Conservation (phyloP, 2,888 invertebrate species). For the Oscheius onirici region DNA sequence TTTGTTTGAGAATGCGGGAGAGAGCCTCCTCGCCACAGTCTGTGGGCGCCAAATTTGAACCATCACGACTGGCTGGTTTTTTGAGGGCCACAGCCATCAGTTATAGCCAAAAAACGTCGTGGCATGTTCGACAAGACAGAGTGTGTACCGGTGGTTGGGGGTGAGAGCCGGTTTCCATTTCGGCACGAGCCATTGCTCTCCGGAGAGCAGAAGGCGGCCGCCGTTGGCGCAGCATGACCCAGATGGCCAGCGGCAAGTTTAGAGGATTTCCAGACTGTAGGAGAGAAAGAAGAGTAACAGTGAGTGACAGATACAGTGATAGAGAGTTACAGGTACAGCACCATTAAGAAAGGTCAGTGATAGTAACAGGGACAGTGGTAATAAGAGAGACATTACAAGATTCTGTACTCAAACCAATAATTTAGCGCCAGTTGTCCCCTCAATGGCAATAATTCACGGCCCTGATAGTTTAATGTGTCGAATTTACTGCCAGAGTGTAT, state of each 20-base stretch:
- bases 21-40: too few species aligned
- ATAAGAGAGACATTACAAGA: too few species aligned
- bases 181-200: conserved; percentile 15
- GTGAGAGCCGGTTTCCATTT: background rate
- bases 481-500: conserved; percentile 3
- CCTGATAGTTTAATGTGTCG: too few species aligned
- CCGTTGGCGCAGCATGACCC: conserved; percentile 11
- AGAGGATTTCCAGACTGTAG: background rate
- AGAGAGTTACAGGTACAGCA: background rate
- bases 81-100: conserved; percentile 9
- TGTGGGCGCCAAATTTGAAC: conserved; percentile 29
- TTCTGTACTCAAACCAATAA: too few species aligned
- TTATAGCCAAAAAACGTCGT: background rate
- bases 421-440: too few species aligned
- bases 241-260: conserved; percentile 14
- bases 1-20: conserved; percentile 16
- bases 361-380: too few species aligned
- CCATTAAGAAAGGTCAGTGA: background rate
- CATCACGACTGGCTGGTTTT: conserved; percentile 23
- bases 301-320: background rate
- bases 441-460: too few species aligned
- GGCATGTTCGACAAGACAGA: background rate
- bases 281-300: background rate
- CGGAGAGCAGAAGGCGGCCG: conserved; percentile 18
- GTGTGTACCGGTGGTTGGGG: conserved; percentile 5